Percentiles rank a stretch among this genome's conserved stretches.
Conservation (phyloP, 1,140 invertebrate species). For the Drosophila pallidifrons region DNA sequence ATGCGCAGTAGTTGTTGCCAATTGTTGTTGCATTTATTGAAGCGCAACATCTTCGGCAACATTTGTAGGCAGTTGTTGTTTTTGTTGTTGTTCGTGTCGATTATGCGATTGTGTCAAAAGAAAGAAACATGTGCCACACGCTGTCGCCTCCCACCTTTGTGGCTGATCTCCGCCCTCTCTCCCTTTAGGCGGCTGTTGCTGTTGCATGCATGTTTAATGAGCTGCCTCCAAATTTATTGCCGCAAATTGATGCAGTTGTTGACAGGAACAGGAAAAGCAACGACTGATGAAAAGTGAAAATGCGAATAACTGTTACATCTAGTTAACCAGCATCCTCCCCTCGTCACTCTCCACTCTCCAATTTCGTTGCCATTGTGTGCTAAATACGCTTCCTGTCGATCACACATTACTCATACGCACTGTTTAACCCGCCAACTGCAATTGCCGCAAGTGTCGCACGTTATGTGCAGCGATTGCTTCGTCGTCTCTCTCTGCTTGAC, state of each 20-base stretch:
- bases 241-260: conserved; percentile 47
- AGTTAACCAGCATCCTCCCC: conserved; percentile 8
- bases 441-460: conserved; percentile 18
- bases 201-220: conserved; percentile 71
- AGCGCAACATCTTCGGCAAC: conserved; percentile 43
- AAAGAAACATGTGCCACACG: conserved; percentile 27
- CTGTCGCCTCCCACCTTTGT: conserved; percentile 35
- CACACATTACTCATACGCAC: conserved; percentile 78
- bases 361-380: conserved; percentile 65
- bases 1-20: conserved; percentile 20
- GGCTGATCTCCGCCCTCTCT: conserved; percentile 17
- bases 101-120: conserved; percentile 60
- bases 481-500: conserved; percentile 10
- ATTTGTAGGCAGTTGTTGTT: conserved; percentile 33
- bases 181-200: conserved; percentile 49
- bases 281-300: conserved; percentile 67
- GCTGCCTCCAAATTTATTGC: conserved; percentile 71
- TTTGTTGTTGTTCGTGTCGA: conserved; percentile 40
- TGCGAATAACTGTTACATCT: conserved; percentile 66
- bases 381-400: conserved; percentile 72
- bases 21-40: conserved; percentile 48
- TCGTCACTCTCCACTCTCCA: not conserved
- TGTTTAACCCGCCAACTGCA: conserved; percentile 59
- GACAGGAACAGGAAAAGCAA: conserved; percentile 65
- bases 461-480: conserved; percentile 23